Base-by-base conservation (phyloP, 92 coral and sea anemone species). In the Epizoanthus stellaris region DNA sequence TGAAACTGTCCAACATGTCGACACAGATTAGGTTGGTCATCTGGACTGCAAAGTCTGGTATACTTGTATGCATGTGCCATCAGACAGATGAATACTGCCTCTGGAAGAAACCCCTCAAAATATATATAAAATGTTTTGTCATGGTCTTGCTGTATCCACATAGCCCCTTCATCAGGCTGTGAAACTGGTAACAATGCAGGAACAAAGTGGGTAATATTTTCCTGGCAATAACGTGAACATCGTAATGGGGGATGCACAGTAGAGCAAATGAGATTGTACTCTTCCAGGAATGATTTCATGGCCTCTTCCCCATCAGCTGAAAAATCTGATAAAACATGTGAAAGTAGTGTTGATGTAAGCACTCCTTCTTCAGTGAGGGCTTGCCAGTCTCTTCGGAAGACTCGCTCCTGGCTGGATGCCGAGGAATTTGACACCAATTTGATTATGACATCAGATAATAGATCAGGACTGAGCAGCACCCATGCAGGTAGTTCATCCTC, bases 211-310 rank as follows among this genome's bases (percentile, higher is more conserved):
- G 69, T 64, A 11, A 64, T 13, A 23, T 64, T 64, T 17, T 64
- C 69, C 13, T 64, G 16, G 20, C 25, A 2, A 0, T 64, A 9
- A 11, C 69, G 69, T 21, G 11, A 36, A 64, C 69, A 64, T 7
- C 3, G 40, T 17, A 64, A 7, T 1, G 20, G 25, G 69, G 69
- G 14, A 23, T 82, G 63, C 34, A 30, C 30, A 39, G 82, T 40
- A 2, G 87, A 86, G 38, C 90, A 87, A 60, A 87, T 82, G 42
- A 89, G 74, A 42, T 86, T 82, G 42, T 80, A 89, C 25, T 89
- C 80, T 59, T 89, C 87, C 59, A 89, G 82, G 47, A 89, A 86
- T 57, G 81, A 79, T 4, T 56, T 89, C n/a, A 89, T 76, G 40
- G 40, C 36, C 2, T 64, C 36, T 71, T 65, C 39, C 8, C 75